These are phyloP conservation scores for Rhynchotus rufescens DNA, from an alignment of 2,797 vertebrate species.

Conservation along the genomic window DNA sequence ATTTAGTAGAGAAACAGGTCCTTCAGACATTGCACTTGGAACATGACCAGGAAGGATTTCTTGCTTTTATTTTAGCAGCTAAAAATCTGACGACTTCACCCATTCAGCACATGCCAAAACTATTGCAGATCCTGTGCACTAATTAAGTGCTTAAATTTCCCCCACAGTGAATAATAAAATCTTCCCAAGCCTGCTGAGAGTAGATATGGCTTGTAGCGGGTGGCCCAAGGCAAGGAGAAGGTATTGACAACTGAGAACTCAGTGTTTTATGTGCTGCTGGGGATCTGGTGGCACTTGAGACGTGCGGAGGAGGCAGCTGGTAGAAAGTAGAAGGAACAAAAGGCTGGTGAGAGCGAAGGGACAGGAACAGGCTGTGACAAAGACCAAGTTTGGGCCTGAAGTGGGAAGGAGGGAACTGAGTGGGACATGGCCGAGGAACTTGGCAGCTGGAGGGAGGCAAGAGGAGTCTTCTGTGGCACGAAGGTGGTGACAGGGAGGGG, in stretches of 20 bases:
- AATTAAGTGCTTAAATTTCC: neutral
- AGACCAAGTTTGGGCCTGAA: neutral
- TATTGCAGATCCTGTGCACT: neutral
- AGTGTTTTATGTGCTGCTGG: neutral
- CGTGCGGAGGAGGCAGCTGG: slow-evolving; percentile 1
- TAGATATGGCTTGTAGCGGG: neutral
- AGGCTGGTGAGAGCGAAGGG: slow-evolving; percentile 9
- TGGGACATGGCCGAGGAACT: slow-evolving; percentile 22
- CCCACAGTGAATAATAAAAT: neutral
- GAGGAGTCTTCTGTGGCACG: neutral
- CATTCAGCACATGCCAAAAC: neutral
- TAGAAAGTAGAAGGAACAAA: slow-evolving; percentile 27
- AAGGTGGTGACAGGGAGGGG: neutral
- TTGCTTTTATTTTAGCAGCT: neutral
- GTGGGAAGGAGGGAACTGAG: neutral
- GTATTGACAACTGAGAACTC: slow-evolving; percentile 21
- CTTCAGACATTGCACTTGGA: neutral
- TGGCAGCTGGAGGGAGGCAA: neutral
- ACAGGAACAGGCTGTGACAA: neutral
- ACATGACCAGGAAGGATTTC: neutral
- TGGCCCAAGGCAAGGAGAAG: neutral
- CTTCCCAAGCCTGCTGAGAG: neutral
- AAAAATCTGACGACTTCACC: neutral
- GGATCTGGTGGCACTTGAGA: slow-evolving; percentile 9
- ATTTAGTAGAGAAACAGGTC: neutral